Evolutionary conservation across 2,797 vertebrate species (phyloP).

Genomic region (Decapterus maruadsi): DNA sequence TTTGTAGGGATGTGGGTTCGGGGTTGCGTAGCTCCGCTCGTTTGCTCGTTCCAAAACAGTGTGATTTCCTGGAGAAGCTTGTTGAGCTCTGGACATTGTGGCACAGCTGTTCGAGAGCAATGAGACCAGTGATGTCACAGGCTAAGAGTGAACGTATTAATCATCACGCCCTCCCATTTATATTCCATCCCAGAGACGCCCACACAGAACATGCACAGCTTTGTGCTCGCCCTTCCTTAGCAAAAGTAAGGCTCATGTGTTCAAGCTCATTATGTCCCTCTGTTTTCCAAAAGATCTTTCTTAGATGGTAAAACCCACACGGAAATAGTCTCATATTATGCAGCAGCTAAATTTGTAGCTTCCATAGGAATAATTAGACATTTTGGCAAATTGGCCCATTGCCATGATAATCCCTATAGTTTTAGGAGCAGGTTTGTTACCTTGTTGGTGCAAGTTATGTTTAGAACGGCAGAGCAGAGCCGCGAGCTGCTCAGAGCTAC

Average conservation of each 20-base stretch:
- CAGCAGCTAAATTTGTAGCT: not conserved
- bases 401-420: too few relatives aligned
- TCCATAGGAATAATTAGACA: not conserved
- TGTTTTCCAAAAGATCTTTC: not conserved
- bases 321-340: not conserved
- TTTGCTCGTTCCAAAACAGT: not conserved
- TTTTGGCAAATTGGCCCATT: too few relatives aligned
- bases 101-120: not conserved
- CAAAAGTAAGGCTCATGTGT: not conserved
- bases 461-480: too few relatives aligned
- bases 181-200: not conserved
- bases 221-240: not conserved
- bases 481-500: too few relatives aligned
- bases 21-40: not conserved
- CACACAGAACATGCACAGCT: not conserved
- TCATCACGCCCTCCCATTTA: not conserved
- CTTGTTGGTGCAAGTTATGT: too few relatives aligned
- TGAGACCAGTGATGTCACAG: not conserved
- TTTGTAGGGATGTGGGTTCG: not conserved
- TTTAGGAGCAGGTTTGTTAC: too few relatives aligned
- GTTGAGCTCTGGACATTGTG: not conserved
- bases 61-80: not conserved
- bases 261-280: not conserved
- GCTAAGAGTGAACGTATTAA: not conserved
- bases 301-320: not conserved